Evolutionary conservation across 2,113 vertebrate species (phyloP).

Genomic region (Tychaedon coryphoeus): DNA sequence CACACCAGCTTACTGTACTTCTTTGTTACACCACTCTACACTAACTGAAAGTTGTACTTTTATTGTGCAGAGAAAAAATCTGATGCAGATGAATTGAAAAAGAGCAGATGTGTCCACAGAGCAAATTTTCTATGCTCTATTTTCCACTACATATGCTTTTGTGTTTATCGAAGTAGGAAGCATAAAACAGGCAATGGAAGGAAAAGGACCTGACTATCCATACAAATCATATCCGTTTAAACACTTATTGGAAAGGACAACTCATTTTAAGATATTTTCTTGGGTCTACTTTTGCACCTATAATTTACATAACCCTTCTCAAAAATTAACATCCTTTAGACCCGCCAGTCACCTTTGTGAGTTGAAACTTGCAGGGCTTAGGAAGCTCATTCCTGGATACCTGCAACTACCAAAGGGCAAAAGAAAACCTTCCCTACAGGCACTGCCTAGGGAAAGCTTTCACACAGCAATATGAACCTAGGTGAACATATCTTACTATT

Average conservation of each 20-base stretch:
- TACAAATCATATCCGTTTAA: not conserved
- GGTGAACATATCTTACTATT: not conserved
- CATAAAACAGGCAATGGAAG: not conserved
- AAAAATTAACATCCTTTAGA: not conserved
- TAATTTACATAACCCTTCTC: not conserved
- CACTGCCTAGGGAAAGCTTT: not conserved
- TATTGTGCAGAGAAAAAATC: constrained; percentile 10
- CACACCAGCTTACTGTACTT: not conserved
- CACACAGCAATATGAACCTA: not conserved
- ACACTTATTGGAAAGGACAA: not conserved
- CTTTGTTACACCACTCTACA: not conserved
- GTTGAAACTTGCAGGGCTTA: not conserved
- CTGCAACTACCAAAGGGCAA: not conserved
- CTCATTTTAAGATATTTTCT: not conserved
- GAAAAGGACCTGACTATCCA: not conserved
- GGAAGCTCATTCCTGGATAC: not conserved
- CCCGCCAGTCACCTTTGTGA: not conserved
- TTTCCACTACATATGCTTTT: not conserved
- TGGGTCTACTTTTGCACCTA: not conserved
- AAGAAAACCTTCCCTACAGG: not conserved
- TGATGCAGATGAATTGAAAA: constrained; percentile 20
- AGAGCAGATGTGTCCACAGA: constrained; percentile 34
- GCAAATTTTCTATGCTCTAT: constrained; percentile 32
- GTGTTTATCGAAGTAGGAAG: not conserved
- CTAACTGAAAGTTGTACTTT: constrained; percentile 15